phyloP scores from a whole-genome alignment of 2,888 invertebrate genomes.

The Drosophila mayaguana region DNA sequence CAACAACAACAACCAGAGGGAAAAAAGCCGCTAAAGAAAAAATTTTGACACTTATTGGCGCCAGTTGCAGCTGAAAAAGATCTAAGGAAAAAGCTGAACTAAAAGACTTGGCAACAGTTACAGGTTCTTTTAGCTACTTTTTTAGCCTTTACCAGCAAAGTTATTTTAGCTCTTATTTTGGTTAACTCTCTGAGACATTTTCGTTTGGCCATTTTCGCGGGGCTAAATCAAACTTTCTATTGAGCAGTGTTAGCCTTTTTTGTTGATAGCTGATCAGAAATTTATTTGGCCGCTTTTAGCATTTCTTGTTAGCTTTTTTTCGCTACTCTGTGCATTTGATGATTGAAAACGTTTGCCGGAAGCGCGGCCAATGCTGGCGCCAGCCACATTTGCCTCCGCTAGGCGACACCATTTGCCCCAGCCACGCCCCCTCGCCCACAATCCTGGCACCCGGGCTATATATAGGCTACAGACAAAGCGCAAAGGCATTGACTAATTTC shows the following conservation, averaged over 20 bases:
- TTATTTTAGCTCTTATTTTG: neutral
- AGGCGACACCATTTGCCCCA: slow-evolving; percentile 5
- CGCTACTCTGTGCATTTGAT: slow-evolving; percentile 36
- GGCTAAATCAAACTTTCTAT: neutral
- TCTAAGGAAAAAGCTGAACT: neutral
- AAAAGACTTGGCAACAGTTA: neutral
- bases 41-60: slow-evolving; percentile 80
- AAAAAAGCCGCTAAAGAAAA: slow-evolving; percentile 32
- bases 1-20: slow-evolving; percentile 12
- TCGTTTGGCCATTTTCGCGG: neutral
- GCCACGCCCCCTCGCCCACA: neutral
- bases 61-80: slow-evolving; percentile 40
- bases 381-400: neutral
- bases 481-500: slow-evolving; percentile 54
- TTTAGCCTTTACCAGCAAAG: neutral
- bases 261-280: neutral
- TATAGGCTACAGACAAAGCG: slow-evolving; percentile 35
- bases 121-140: neutral
- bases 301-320: slow-evolving; percentile 27
- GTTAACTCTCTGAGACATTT: neutral
- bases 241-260: neutral
- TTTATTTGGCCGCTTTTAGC: slow-evolving; percentile 10
- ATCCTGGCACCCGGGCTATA: neutral
- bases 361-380: slow-evolving; percentile 34
- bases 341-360: slow-evolving; percentile 74